These are phyloP conservation scores for Lasius fuliginosus DNA, from an alignment of 2,888 invertebrate genomes.

Conservation along the genomic window DNA sequence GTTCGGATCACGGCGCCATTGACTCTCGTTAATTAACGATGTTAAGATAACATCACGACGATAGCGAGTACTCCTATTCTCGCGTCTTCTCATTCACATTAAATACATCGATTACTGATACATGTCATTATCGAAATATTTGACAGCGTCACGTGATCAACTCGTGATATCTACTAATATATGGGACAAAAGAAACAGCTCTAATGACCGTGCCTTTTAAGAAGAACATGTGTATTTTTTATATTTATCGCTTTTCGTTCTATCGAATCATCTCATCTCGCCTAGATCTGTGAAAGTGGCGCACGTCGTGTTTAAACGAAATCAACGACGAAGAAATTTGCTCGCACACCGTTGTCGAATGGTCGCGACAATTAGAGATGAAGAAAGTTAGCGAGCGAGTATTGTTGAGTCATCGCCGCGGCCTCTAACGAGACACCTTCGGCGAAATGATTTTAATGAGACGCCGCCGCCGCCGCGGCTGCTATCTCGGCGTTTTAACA, in stretches of 20 bases:
- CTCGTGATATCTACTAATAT: slow-evolving; percentile 20
- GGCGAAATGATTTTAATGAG: slow-evolving; percentile 56
- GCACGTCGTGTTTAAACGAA: neutral
- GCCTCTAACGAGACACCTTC: slow-evolving; percentile 53
- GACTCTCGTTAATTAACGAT: slow-evolving; percentile 64
- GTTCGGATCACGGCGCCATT: slow-evolving; percentile 54
- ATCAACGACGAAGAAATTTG: slow-evolving; percentile 33
- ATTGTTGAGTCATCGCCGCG: slow-evolving; percentile 33
- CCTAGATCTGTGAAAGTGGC: slow-evolving; percentile 30
- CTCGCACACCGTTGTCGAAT: neutral
- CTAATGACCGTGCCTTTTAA: neutral
- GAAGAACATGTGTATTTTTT: neutral
- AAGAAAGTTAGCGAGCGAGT: slow-evolving; percentile 53
- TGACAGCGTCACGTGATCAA: slow-evolving; percentile 11
- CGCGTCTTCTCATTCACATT: neutral
- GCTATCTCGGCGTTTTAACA: slow-evolving; percentile 37
- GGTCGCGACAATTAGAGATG: slow-evolving; percentile 35
- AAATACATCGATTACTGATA: neutral
- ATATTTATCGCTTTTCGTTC: neutral
- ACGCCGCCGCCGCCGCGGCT: slow-evolving; percentile 13
- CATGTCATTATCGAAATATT: neutral
- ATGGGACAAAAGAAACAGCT: slow-evolving; percentile 23
- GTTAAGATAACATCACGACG: slow-evolving; percentile 21
- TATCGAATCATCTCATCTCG: slow-evolving; percentile 13
- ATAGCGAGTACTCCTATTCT: neutral